phyloP scores from a whole-genome alignment of 2,888 invertebrate genomes.

The Aporophyla lueneburgensis region DNA sequence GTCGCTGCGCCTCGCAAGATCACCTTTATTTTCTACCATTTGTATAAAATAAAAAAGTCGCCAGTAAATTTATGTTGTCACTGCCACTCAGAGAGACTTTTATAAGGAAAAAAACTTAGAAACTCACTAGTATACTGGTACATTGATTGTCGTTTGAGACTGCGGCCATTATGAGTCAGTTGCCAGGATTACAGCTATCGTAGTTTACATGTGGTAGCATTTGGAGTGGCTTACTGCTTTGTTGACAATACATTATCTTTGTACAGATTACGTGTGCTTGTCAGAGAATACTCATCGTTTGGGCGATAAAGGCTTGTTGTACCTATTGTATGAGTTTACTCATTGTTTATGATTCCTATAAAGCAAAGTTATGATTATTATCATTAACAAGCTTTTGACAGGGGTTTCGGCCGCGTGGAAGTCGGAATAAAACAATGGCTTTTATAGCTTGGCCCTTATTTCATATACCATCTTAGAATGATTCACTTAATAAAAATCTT shows the following conservation, averaged over 20 bases:
- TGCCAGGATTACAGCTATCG: background rate
- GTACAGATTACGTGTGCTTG: conserved; percentile 20
- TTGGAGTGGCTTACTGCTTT: conserved; percentile 11
- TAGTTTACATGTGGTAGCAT: conserved; percentile 1
- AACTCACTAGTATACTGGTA: background rate
- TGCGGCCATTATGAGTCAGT: background rate
- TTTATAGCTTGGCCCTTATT: too few species aligned
- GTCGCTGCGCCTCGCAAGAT: too few species aligned
- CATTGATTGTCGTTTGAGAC: background rate
- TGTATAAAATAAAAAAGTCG: too few species aligned
- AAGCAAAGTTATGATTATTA: background rate
- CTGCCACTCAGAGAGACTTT: background rate
- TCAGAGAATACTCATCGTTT: conserved; percentile 9
- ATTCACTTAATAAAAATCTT: too few species aligned
- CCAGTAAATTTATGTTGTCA: background rate
- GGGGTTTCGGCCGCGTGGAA: too few species aligned
- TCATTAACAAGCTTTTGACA: background rate
- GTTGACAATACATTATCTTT: conserved; percentile 21
- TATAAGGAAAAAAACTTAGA: background rate
- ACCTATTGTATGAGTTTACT: background rate
- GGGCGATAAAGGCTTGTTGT: conserved; percentile 10
- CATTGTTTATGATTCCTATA: background rate
- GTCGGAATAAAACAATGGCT: too few species aligned
- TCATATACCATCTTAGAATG: too few species aligned
- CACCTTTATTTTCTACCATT: too few species aligned